Evolutionary conservation across 2,888 invertebrate species (phyloP), one percentile per base, ranked within the genome.

Genomic region (Phlogophora meticulosa): DNA sequence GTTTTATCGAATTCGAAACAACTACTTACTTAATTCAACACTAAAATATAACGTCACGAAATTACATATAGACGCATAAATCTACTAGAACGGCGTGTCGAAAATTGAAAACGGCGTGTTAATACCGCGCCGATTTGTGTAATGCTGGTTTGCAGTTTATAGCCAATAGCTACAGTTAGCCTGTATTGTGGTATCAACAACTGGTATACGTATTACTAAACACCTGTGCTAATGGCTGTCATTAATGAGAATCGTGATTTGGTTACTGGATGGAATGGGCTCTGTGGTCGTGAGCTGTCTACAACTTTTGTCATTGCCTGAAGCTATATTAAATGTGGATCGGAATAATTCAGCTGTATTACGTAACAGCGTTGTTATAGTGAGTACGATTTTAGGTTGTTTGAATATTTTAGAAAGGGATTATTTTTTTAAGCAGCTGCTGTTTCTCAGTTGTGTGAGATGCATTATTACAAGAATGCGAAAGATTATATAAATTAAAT

Each of bases 161-260:
- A 70, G 46, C 46, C 82, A 72, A 81, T 76, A 74, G 73, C 53
- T 72, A 83, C 64, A 72, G 70, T 81, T 75, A 60, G 70, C 57
- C 53, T 46, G 48, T 45, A 66, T 72, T 76, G 82, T 63, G 82
- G 76, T 60, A 74, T 59, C 71, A 64, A 70, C 72, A 61, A 72
- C 64, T 53, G 62, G 53, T 58, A 40, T 65, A 72, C 60, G 69
- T 79, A 76, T 65, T 73, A 69, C 82, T 83, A 81, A 83, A 79
- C 74, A 82, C 84, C 84, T 83, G 84, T 58, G 64, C 62, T 76
- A 82, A 83, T 83, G 36, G 59, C 51, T 65, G 72, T 71, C 73
- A 76, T 72, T 81, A 76, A 78, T 61, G 79, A 74, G 76, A 72
- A 83, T 81, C 82, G 80, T 82, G 79, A 81, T 83, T 81, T 79